Evolutionary conservation across 2,797 vertebrate genomes (phyloP).

Genomic region (Leptodactylus fallax): DNA sequence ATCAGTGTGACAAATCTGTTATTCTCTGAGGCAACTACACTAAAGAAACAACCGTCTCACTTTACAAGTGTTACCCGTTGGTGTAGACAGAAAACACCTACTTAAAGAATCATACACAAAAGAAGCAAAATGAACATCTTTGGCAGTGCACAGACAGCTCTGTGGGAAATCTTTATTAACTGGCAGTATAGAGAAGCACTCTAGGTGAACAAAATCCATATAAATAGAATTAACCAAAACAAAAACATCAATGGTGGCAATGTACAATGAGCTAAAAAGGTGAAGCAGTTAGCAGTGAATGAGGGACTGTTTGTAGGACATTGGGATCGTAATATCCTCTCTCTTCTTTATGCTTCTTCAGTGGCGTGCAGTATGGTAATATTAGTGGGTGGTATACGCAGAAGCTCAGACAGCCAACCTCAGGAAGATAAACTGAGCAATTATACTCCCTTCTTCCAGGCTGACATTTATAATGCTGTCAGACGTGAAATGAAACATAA

Average conservation of each 20-base stretch:
- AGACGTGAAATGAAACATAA: constrained; percentile 48
- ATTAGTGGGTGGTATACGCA: constrained; percentile 60
- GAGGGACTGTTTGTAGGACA: constrained; percentile 31
- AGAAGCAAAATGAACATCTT: constrained; percentile 15
- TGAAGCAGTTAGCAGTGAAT: constrained; percentile 17
- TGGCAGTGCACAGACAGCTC: constrained; percentile 9
- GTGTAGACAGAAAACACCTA: constrained; percentile 55
- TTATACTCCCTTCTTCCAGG: constrained; percentile 38
- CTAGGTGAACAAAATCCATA: constrained; percentile 46
- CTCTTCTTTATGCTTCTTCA: constrained; percentile 45
- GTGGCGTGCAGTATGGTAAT: constrained; percentile 42
- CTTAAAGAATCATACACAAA: constrained; percentile 35
- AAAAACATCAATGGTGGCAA: constrained; percentile 35
- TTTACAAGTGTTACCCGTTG: constrained; percentile 50
- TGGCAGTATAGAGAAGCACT: constrained; percentile 23
- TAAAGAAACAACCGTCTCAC: constrained; percentile 57
- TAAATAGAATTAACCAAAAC: constrained; percentile 43
- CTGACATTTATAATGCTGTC: constrained; percentile 55
- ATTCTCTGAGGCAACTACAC: constrained; percentile 30
- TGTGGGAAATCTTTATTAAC: constrained; percentile 2
- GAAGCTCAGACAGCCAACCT: constrained; percentile 53
- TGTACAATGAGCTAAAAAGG: constrained; percentile 42
- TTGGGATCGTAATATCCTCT: constrained; percentile 53
- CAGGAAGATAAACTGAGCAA: constrained; percentile 58
- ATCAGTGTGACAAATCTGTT: constrained; percentile 29